Evolutionary conservation across 2,113 vertebrate genomes (phyloP), one percentile per base, ranked within the genome.

Genomic region (Arizona elegans): DNA sequence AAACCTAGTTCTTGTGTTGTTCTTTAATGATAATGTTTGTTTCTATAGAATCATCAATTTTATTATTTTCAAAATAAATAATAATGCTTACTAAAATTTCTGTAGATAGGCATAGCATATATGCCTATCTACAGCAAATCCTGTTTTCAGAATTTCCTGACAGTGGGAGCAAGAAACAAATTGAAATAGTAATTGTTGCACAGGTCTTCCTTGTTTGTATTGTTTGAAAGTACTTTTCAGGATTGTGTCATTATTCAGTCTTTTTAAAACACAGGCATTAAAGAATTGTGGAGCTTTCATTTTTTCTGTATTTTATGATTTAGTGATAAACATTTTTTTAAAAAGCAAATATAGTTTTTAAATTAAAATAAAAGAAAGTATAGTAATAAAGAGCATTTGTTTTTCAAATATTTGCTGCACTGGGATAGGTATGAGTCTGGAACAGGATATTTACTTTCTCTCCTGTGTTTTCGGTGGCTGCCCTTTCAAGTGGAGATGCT

Each of bases 401-500:
- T 96, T 91, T 95, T 12, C 86, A 86, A 59, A 92, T 93, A 90
- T 92, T 93, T 90, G 89, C 94, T n/a, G 0, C 97, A 90, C 97
- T 95, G 96, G 95, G 92, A 95, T 96, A 96, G 94, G 94, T 95
- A 95, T 95, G 94, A 92, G 56, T 95, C 93, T 96, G 97, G 92
- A 95, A 94, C 91, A 87, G 96, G 95, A 96, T 91, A 93, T 96
- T 97, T 96, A 5, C 95, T 89, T 95, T 96, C 29, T 96, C 92
- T 96, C 94, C 94, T 96, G 96, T 94, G 89, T 95, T 97, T 94
- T 96, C 96, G 95, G 92, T 96, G 96, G 96, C 97, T 96, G 91
- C 26, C 38, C 93, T 96, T 97, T 97, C 97, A 97, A 98, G 97
- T 97, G 97, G 97, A 94, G 97, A 96, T 94, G 95, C 96, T 96